phyloP scores from a whole-genome alignment of 1,140 invertebrate genomes.

The Eriosoma lanigerum region DNA sequence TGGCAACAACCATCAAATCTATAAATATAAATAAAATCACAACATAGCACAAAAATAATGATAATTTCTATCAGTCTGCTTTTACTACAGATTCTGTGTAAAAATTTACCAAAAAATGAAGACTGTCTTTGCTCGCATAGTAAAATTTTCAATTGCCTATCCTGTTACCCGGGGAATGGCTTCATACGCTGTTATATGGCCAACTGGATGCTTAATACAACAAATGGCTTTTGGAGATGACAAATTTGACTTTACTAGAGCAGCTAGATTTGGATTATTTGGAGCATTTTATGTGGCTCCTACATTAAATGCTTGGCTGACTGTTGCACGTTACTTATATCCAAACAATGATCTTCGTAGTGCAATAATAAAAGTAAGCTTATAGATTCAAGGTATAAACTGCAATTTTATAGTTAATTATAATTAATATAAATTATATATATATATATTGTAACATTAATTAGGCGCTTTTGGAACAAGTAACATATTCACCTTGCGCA shows the following conservation, averaged over 20 bases:
- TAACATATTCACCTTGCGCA: constrained; percentile 77
- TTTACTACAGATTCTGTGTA: neutral
- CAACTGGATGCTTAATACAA: constrained; percentile 66
- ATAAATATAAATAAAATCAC: neutral
- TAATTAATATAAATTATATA: neutral
- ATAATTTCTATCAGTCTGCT: too few species aligned
- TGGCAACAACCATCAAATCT: neutral
- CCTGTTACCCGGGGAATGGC: constrained; percentile 70
- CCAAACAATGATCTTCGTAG: constrained; percentile 66
- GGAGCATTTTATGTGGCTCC: constrained; percentile 72
- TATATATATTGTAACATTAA: neutral
- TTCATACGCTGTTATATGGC: constrained; percentile 74
- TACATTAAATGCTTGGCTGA: constrained; percentile 70
- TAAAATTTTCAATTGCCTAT: constrained; percentile 59
- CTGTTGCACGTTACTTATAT: constrained; percentile 66
- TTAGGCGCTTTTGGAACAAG: constrained; percentile 77
- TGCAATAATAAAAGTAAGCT: constrained; percentile 68
- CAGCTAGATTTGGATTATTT: constrained; percentile 66
- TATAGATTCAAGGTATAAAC: neutral
- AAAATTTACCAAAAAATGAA: neutral
- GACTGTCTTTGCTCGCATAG: constrained; percentile 57
- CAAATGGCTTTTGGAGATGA: constrained; percentile 57
- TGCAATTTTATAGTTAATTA: neutral
- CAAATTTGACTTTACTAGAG: constrained; percentile 46
- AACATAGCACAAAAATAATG: constrained; percentile 16